Percentiles rank a stretch among this genome's conserved stretches.
These are phyloP conservation scores for Pseudocheirus occidentalis DNA, from an alignment of 2,797 vertebrate species.

Conservation along the genomic window DNA sequence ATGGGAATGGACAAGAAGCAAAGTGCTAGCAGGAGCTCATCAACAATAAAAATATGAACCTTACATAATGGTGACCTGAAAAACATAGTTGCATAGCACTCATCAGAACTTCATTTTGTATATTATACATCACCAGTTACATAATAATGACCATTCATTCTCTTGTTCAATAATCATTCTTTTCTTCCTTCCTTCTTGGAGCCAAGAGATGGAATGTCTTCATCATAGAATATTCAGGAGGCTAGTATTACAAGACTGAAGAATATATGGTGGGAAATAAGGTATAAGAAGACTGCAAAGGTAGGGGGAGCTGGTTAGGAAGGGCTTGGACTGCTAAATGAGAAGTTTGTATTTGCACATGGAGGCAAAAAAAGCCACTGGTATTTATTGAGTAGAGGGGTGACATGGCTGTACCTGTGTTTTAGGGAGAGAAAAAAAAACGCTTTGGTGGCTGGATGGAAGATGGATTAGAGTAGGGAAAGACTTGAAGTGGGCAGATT, in stretches of 20 bases:
- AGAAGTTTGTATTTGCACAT: background rate
- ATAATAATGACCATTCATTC: background rate
- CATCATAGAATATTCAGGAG: too few species aligned
- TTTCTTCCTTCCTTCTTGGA: background rate
- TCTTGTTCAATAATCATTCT: conserved; percentile 1
- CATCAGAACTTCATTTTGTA: conserved; percentile 6
- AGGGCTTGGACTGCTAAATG: background rate
- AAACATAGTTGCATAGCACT: background rate
- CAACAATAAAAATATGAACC: background rate
- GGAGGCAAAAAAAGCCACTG: too few species aligned
- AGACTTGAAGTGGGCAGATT: background rate
- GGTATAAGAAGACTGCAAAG: too few species aligned
- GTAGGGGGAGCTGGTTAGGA: too few species aligned
- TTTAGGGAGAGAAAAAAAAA: background rate
- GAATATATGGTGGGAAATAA: too few species aligned
- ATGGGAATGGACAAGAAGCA: background rate
- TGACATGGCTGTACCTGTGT: background rate
- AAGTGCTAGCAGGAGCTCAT: background rate
- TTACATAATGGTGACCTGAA: background rate
- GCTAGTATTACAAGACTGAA: too few species aligned
- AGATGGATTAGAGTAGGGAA: background rate
- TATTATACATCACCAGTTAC: background rate
- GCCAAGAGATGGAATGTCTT: too few species aligned
- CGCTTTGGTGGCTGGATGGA: background rate
- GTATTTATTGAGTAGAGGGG: background rate